Conservation (phyloP, 2,888 invertebrate species). For the Physocephala rufipes region DNA sequence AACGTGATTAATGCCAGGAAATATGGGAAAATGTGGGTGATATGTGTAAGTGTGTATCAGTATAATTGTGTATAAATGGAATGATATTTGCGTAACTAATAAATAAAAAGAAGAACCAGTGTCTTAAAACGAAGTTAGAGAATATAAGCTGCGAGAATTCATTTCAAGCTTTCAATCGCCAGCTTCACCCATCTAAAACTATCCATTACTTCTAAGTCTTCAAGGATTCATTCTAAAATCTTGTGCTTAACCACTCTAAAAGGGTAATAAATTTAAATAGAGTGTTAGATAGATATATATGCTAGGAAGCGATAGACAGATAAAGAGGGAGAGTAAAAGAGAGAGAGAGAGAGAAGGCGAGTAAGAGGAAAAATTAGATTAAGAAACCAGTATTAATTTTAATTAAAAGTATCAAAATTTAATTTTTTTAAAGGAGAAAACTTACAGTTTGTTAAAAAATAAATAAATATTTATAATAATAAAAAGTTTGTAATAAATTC, state of each 20-base stretch:
- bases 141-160: background rate
- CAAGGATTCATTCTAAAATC: background rate
- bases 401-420: background rate
- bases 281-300: constrained; percentile 8
- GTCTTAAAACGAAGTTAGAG: background rate
- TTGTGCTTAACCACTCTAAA: constrained; percentile 16
- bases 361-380: background rate
- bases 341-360: too few species aligned
- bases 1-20: constrained; percentile 32
- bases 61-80: background rate
- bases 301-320: too few species aligned
- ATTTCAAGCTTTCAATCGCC: too few species aligned
- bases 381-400: background rate
- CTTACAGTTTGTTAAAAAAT: background rate
- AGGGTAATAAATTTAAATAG: constrained; percentile 25
- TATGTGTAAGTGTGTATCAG: background rate
- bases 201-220: too few species aligned
- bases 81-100: background rate
- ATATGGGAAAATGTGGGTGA: too few species aligned
- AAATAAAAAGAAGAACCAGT: background rate
- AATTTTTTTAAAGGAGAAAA: background rate
- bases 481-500: background rate
- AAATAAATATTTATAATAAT: background rate
- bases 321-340: background rate
- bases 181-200: too few species aligned